Evolutionary conservation across 2,797 vertebrate species (phyloP).

Genomic region (Eleutherodactylus coqui): DNA sequence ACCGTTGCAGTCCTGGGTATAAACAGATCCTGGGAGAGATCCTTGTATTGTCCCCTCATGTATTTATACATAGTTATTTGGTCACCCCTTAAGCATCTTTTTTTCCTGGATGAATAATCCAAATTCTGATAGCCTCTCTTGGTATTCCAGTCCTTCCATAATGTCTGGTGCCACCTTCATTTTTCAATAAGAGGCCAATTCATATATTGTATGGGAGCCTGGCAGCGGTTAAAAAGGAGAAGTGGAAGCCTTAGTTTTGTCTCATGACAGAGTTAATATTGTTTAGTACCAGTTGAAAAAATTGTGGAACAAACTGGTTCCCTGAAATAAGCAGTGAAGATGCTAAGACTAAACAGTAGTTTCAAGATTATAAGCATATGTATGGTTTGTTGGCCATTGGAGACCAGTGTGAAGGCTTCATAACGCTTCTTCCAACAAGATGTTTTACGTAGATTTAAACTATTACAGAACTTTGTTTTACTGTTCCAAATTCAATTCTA

Average conservation of each 20-base stretch:
- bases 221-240: constrained; percentile 21
- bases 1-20: too few relatives aligned
- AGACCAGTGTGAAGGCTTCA: not conserved
- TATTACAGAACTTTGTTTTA: too few relatives aligned
- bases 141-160: too few relatives aligned
- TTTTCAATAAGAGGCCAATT: constrained; percentile 26
- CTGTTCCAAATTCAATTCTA: too few relatives aligned
- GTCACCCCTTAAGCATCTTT: too few relatives aligned
- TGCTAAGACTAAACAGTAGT: not conserved
- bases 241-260: not conserved
- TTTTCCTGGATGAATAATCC: too few relatives aligned
- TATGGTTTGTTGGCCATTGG: not conserved
- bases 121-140: too few relatives aligned
- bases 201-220: constrained; percentile 16
- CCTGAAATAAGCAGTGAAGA: not conserved
- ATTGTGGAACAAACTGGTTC: not conserved
- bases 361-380: not conserved
- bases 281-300: constrained; percentile 13
- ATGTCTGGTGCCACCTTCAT: constrained; percentile 42
- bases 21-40: too few relatives aligned
- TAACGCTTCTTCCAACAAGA: too few relatives aligned
- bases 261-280: constrained; percentile 33
- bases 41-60: too few relatives aligned
- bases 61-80: too few relatives aligned
- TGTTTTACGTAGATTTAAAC: too few relatives aligned